Conservation (phyloP, 1,140 invertebrate genomes). For the Neodiprion lecontei region DNA sequence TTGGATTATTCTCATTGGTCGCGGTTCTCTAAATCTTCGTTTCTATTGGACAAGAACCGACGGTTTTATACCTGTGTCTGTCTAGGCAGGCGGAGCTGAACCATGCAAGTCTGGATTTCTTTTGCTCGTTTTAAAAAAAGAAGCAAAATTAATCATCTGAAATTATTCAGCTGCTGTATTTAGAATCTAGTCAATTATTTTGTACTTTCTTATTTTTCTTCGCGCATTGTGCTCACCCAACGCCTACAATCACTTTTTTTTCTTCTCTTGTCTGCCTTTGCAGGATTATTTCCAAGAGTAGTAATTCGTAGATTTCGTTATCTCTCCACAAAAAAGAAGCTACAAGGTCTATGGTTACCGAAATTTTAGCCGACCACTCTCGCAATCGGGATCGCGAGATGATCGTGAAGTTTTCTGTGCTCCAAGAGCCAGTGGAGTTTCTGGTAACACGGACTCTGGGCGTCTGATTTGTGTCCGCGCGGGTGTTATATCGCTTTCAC, state of each 20-base stretch:
- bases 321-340: too few species aligned
- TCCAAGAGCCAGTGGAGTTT: too few species aligned
- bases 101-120: slow-evolving; percentile 22
- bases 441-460: not conserved
- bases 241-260: not conserved
- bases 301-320: too few species aligned
- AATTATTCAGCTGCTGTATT: slow-evolving; percentile 25
- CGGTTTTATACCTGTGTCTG: slow-evolving; percentile 15
- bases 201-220: not conserved
- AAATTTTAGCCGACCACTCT: too few species aligned
- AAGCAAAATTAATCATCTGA: slow-evolving; percentile 33
- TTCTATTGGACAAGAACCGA: slow-evolving; percentile 9
- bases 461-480: not conserved
- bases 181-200: not conserved
- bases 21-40: slow-evolving; percentile 41
- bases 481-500: not conserved
- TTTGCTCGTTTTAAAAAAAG: slow-evolving; percentile 26
- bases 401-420: too few species aligned
- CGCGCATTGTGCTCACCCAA: not conserved
- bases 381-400: too few species aligned
- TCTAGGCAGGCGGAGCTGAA: slow-evolving; percentile 12
- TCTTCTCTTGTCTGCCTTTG: slow-evolving; percentile 9
- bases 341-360: too few species aligned
- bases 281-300: not conserved
- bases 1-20: slow-evolving; percentile 53